These are phyloP conservation scores for Epinephelus awoara DNA, from an alignment of 2,797 vertebrate genomes.

Conservation along the genomic window DNA sequence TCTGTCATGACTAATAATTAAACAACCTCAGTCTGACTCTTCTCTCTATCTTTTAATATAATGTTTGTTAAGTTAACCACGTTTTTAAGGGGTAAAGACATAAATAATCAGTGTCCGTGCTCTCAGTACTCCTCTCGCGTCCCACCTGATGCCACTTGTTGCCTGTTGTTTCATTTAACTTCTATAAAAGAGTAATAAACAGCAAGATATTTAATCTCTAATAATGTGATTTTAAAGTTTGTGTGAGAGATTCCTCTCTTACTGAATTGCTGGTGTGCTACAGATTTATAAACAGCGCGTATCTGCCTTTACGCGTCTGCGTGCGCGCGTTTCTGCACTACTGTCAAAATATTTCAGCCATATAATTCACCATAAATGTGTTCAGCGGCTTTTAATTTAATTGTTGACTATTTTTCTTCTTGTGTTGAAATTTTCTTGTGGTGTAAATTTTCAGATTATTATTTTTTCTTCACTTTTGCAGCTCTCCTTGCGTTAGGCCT, in stretches of 20 bases:
- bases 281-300: neutral
- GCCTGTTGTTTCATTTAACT: constrained; percentile 40
- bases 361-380: neutral
- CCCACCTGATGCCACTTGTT: constrained; percentile 67
- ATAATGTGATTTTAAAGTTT: neutral
- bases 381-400: neutral
- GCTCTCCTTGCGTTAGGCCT: constrained; percentile 20
- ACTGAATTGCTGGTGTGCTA: neutral
- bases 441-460: neutral
- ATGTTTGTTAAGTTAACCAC: neutral
- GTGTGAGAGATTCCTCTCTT: neutral
- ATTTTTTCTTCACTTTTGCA: constrained; percentile 2
- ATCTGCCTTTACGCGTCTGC: neutral
- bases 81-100: neutral
- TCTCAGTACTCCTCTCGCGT: constrained; percentile 1
- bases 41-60: too few species aligned
- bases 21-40: neutral
- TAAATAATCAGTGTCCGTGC: neutral
- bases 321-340: constrained; percentile 1
- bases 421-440: neutral
- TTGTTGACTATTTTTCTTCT: neutral
- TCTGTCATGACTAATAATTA: neutral
- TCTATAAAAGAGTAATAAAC: neutral
- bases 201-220: neutral
- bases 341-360: neutral